phyloP scores from a whole-genome alignment of 1,140 invertebrate genomes.

The Zaprionus gabonicus region DNA sequence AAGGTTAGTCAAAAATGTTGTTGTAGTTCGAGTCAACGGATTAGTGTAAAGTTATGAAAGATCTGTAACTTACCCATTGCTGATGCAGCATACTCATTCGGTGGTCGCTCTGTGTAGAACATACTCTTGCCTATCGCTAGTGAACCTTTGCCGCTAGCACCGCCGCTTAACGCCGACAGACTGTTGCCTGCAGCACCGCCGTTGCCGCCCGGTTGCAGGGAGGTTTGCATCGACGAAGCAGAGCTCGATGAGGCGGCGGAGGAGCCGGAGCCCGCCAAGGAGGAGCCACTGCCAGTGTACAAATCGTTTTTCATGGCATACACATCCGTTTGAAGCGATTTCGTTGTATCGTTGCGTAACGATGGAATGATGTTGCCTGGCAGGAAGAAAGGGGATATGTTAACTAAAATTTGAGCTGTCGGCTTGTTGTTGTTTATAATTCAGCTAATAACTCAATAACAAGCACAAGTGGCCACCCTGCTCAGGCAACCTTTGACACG shows the following conservation, averaged over 20 bases:
- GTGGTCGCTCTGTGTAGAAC: slow-evolving; percentile 84
- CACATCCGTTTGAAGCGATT: slow-evolving; percentile 80
- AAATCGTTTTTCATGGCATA: slow-evolving; percentile 79
- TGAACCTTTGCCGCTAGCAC: slow-evolving; percentile 64
- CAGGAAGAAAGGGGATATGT: neutral
- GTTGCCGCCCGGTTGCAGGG: slow-evolving; percentile 50
- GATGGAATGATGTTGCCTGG: slow-evolving; percentile 79
- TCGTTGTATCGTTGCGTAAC: slow-evolving; percentile 79
- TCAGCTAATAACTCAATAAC: slow-evolving; percentile 52
- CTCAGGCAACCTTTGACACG: slow-evolving; percentile 58
- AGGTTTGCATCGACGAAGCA: slow-evolving; percentile 74
- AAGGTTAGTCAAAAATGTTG: neutral
- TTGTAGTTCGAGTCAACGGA: neutral
- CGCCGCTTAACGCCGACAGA: slow-evolving; percentile 64
- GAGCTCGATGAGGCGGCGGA: slow-evolving; percentile 65
- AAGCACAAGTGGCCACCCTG: slow-evolving; percentile 1
- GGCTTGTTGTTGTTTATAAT: slow-evolving; percentile 29
- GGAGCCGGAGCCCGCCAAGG: slow-evolving; percentile 52
- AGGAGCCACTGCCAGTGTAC: slow-evolving; percentile 65
- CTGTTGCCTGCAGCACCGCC: slow-evolving; percentile 61
- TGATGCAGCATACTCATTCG: slow-evolving; percentile 72
- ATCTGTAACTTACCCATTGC: slow-evolving; percentile 59
- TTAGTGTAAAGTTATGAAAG: neutral
- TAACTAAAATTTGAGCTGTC: slow-evolving; percentile 8
- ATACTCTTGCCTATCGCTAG: slow-evolving; percentile 84